A percentile compares a stretch with the other conserved stretches of the same genome.
Conservation (phyloP, 2,888 invertebrate genomes). For the Brachypalpus laphriformis region DNA sequence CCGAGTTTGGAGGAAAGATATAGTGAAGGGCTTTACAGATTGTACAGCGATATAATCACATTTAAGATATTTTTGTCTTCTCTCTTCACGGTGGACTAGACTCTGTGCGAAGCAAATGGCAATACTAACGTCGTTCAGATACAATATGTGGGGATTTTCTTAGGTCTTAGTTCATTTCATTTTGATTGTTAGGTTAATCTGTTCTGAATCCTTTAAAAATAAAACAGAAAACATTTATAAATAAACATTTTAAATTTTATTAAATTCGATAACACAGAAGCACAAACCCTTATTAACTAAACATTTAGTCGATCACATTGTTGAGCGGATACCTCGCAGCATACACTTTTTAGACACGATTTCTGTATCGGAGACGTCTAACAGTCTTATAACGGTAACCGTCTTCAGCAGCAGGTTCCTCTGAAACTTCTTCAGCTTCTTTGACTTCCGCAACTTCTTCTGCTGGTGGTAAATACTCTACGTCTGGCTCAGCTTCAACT, state of each 20-base stretch:
- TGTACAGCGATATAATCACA: no score
- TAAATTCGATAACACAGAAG: slow-evolving; percentile 59
- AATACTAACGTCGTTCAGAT: no score
- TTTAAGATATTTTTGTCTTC: no score
- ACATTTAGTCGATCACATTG: slow-evolving; percentile 59
- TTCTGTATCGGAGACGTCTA: slow-evolving; percentile 70
- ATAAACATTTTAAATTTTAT: slow-evolving; percentile 53
- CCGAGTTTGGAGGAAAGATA: no score
- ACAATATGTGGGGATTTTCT: no score
- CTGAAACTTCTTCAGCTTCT: slow-evolving; percentile 10
- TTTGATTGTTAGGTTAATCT: no score
- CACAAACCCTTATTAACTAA: slow-evolving; percentile 50
- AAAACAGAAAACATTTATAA: slow-evolving; percentile 2
- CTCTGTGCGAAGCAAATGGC: no score
- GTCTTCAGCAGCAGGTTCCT: slow-evolving; percentile 33
- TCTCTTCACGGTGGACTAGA: no score
- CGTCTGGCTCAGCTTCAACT: slow-evolving; percentile 3
- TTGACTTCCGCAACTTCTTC: slow-evolving; percentile 54
- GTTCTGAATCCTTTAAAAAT: background rate
- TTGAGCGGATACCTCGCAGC: slow-evolving; percentile 13
- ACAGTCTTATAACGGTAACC: slow-evolving; percentile 62
- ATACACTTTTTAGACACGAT: slow-evolving; percentile 77
- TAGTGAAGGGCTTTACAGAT: no score
- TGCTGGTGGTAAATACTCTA: slow-evolving; percentile 77
- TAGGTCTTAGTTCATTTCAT: no score